These are phyloP conservation scores for Phrynosoma platyrhinos DNA, from an alignment of 2,113 vertebrate genomes.

Conservation along the genomic window DNA sequence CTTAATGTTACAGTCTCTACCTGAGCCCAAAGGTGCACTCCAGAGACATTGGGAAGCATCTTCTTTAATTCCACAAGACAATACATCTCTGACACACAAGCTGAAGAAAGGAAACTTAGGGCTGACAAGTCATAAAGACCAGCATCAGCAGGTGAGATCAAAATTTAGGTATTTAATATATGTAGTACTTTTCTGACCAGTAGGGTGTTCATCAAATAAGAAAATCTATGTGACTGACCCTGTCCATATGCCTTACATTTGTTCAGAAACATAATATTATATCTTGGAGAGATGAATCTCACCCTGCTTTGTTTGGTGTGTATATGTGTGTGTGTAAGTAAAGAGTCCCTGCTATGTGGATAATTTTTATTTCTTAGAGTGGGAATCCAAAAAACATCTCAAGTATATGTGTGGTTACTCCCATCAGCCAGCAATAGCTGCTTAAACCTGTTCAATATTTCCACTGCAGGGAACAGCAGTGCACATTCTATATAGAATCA, in stretches of 20 bases:
- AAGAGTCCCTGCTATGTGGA: too few relatives aligned
- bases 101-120: conserved; percentile 21
- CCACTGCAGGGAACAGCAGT: too few relatives aligned
- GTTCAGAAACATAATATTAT: neutral
- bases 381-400: too few relatives aligned
- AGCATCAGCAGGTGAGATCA: conserved; percentile 18
- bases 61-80: neutral
- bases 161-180: neutral
- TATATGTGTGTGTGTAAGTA: too few relatives aligned
- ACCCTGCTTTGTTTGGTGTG: too few relatives aligned
- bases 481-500: too few relatives aligned
- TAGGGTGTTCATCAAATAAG: too few relatives aligned
- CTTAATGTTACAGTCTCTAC: conserved; percentile 26
- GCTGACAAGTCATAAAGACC: conserved; percentile 13
- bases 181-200: neutral
- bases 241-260: neutral
- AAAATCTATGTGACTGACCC: rapidly evolving
- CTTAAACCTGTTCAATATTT: too few relatives aligned
- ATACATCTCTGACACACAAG: neutral
- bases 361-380: too few relatives aligned
- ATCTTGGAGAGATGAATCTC: too few relatives aligned
- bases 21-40: conserved; percentile 2
- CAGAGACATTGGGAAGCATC: conserved; percentile 5
- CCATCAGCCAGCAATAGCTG: too few relatives aligned
- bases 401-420: too few relatives aligned